Evolutionary conservation across 2,113 vertebrate species (phyloP).

Genomic region (Tympanuchus pallidicinctus): DNA sequence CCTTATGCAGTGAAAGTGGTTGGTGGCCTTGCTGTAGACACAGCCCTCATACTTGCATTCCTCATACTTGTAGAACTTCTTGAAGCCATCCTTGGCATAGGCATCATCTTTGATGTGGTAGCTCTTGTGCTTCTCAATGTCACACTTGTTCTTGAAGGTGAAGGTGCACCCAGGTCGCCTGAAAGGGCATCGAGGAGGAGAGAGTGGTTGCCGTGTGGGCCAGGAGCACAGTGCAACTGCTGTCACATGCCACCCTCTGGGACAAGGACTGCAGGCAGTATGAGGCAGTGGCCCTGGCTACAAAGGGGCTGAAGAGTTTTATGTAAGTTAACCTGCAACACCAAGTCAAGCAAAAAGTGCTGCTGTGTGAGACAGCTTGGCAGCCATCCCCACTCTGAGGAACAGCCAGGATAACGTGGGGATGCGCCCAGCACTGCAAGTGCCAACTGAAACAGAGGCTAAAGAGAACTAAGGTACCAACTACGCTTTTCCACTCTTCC

Average conservation of each 20-base stretch:
- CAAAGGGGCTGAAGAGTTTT: neutral
- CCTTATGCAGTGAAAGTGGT: conserved; percentile 99
- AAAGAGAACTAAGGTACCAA: neutral
- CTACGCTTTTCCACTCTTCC: neutral
- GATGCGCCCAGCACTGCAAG: neutral
- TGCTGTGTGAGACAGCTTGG: neutral
- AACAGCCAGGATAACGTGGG: neutral
- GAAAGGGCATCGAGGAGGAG: neutral
- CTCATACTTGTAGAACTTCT: conserved; percentile 99
- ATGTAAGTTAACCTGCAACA: neutral
- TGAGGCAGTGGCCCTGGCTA: neutral
- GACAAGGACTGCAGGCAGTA: neutral
- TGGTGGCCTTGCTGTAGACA: conserved; percentile 99
- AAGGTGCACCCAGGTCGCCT: conserved; percentile 96
- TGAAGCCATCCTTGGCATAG: conserved; percentile 99
- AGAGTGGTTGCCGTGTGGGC: conserved; percentile 12
- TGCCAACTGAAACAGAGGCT: neutral
- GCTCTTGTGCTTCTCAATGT: conserved; percentile 99
- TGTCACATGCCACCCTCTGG: neutral
- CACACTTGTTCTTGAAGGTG: conserved; percentile 99
- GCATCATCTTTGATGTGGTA: conserved; percentile 99
- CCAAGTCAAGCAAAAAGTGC: neutral
- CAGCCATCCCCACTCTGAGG: neutral
- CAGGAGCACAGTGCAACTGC: neutral
- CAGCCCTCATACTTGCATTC: conserved; percentile 99